phyloP scores from a whole-genome alignment of 2,888 invertebrate genomes.

The Chymomyza amoena region DNA sequence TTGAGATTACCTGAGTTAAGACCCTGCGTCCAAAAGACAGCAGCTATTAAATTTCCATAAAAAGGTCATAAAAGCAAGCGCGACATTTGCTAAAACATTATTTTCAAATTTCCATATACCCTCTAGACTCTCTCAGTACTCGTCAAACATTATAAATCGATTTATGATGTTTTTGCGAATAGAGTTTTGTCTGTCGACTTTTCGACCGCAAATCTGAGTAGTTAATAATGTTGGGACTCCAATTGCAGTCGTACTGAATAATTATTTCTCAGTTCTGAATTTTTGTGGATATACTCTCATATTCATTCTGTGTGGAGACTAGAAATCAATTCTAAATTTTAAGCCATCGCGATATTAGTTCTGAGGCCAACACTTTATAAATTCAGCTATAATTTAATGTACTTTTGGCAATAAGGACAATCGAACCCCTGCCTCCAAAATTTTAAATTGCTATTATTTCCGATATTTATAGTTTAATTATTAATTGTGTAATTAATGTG shows the following conservation, averaged over 20 bases:
- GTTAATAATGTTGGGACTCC: neutral
- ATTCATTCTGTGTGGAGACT: too few species aligned
- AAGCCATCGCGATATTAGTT: too few species aligned
- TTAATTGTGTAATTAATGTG: too few species aligned
- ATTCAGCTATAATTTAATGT: too few species aligned
- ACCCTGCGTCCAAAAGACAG: neutral
- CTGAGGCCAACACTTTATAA: too few species aligned
- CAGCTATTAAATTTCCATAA: constrained; percentile 55
- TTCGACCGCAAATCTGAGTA: constrained; percentile 36
- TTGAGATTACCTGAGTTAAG: constrained; percentile 21
- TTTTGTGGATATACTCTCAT: too few species aligned
- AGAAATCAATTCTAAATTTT: too few species aligned
- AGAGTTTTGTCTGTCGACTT: constrained; percentile 50
- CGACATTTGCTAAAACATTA: constrained; percentile 51
- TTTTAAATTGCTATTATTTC: too few species aligned
- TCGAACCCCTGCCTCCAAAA: too few species aligned
- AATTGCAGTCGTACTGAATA: neutral
- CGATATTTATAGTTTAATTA: too few species aligned
- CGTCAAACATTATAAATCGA: constrained; percentile 27
- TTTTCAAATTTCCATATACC: constrained; percentile 53
- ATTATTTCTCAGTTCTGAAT: too few species aligned
- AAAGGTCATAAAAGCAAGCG: constrained; percentile 50
- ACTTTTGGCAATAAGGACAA: too few species aligned
- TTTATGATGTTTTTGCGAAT: constrained; percentile 38
- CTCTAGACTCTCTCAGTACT: neutral